Evolutionary conservation across 2,797 vertebrate genomes (phyloP).

Genomic region (Acanthornis magna): DNA sequence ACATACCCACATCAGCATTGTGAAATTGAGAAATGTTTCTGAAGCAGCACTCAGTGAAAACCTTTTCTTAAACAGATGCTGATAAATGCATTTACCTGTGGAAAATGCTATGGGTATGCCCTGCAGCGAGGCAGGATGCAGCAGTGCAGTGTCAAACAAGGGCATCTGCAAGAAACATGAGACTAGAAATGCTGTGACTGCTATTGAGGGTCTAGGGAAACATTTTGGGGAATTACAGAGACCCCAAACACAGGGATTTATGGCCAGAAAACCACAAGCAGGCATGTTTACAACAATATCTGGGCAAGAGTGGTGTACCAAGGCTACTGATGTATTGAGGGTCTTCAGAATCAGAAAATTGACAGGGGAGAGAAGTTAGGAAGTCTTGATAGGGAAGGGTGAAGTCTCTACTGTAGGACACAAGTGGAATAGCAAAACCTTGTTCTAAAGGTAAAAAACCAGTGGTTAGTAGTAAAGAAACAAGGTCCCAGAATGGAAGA

Average conservation of each 20-base stretch:
- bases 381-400: background rate
- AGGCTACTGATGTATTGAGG: background rate
- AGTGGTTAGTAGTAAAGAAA: background rate
- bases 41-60: background rate
- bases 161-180: background rate
- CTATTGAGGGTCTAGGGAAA: background rate
- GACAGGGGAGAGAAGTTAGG: background rate
- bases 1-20: background rate
- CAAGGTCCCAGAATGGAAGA: background rate
- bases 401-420: background rate
- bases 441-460: background rate
- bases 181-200: background rate
- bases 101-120: background rate
- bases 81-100: background rate
- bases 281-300: background rate
- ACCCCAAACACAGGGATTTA: background rate
- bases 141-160: background rate
- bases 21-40: fast-evolving
- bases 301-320: background rate
- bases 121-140: background rate
- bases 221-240: background rate
- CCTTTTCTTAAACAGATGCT: background rate
- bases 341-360: background rate
- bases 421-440: background rate
- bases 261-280: background rate